These are phyloP conservation scores for Erebia aethiops DNA, from an alignment of 2,888 invertebrate genomes.

Conservation along the genomic window DNA sequence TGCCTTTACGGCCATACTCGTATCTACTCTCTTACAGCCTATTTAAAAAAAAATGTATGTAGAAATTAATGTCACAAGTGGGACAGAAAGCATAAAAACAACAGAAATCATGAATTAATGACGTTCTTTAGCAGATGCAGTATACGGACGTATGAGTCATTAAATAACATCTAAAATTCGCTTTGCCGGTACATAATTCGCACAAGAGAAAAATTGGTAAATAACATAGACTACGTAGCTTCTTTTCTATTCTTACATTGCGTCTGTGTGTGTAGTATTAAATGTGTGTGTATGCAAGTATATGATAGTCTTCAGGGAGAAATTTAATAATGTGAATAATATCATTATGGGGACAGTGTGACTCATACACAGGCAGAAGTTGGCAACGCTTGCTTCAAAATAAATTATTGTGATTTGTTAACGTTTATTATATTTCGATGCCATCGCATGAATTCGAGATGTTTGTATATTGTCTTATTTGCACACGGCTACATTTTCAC, in stretches of 20 bases:
- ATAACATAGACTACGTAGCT: background rate
- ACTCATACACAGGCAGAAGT: background rate
- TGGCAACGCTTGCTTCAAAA: background rate
- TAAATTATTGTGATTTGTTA: constrained; percentile 8
- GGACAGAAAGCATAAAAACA: too few species aligned
- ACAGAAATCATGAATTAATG: too few species aligned
- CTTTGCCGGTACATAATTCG: background rate
- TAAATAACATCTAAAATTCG: constrained; percentile 1
- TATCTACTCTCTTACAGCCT: too few species aligned
- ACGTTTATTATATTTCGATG: constrained; percentile 1
- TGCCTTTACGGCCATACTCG: too few species aligned
- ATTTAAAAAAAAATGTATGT: too few species aligned
- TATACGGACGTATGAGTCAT: background rate
- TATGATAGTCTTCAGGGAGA: background rate
- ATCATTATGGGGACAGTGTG: constrained; percentile 3
- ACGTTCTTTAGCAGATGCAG: background rate
- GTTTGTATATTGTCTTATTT: background rate
- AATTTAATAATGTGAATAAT: background rate
- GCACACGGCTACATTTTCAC: too few species aligned
- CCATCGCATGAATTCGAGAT: background rate
- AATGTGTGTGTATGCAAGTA: background rate
- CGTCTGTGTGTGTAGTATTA: background rate
- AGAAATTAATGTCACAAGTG: too few species aligned
- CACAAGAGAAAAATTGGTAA: background rate
- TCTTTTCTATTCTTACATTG: background rate